phyloP scores from a whole-genome alignment of 1,140 invertebrate genomes.

The Oedothorax gibbosus region DNA sequence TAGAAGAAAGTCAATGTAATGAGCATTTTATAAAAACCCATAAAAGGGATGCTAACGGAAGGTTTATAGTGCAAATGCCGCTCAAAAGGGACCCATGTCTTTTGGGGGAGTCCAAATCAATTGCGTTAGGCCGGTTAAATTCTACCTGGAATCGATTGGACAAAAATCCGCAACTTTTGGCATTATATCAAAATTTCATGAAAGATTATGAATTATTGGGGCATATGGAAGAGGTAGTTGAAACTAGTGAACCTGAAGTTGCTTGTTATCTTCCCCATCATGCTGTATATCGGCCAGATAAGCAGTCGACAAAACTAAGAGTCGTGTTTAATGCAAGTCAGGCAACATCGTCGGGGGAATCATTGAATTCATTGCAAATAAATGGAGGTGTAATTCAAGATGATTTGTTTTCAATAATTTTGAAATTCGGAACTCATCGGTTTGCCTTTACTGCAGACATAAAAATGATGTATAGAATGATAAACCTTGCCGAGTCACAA shows the following conservation, averaged over 20 bases:
- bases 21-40: no score
- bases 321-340: conserved; percentile 52
- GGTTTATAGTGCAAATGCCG: no score
- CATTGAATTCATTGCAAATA: conserved; percentile 4
- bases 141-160: background rate
- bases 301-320: conserved; percentile 41
- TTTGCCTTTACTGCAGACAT: conserved; percentile 31
- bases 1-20: no score
- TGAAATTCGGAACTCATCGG: background rate
- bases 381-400: background rate
- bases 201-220: conserved; percentile 14
- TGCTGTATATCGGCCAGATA: conserved; percentile 14
- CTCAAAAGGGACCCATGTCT: no score
- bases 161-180: background rate
- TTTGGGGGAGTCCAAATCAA: conserved; percentile 14
- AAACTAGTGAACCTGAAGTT: background rate
- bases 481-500: background rate
- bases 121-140: conserved; percentile 18
- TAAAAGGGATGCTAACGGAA: no score
- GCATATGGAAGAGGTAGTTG: background rate
- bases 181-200: conserved; percentile 14
- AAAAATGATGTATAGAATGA: conserved; percentile 15
- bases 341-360: background rate
- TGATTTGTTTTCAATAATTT: conserved; percentile 11
- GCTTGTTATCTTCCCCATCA: conserved; percentile 33